Percentiles rank a stretch among this genome's conserved stretches.
Evolutionary conservation across 2,113 vertebrate species (phyloP).

Genomic region (Vimba vimba): DNA sequence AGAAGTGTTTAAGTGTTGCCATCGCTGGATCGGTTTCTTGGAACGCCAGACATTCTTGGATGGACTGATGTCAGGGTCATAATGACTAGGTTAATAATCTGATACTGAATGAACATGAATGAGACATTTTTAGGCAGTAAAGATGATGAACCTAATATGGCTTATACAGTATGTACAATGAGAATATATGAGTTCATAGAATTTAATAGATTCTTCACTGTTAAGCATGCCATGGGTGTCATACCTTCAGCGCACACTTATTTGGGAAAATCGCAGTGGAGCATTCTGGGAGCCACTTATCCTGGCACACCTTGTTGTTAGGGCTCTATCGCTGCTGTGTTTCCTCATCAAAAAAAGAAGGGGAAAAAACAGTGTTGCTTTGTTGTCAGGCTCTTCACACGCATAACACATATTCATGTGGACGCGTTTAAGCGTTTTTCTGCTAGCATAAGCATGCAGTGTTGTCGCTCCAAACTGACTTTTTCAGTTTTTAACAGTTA

Average conservation of each 20-base stretch:
- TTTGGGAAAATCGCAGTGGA: slow-evolving; percentile 36
- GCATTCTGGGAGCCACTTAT: slow-evolving; percentile 33
- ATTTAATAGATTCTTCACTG: background rate
- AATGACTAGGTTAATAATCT: slow-evolving; percentile 12
- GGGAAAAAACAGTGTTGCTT: slow-evolving; percentile 66
- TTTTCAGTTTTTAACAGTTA: slow-evolving; percentile 49
- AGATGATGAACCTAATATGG: background rate
- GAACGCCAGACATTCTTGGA: too few relatives aligned
- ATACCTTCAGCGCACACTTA: slow-evolving; percentile 30
- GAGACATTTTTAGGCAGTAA: background rate
- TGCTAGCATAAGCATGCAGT: slow-evolving; percentile 80
- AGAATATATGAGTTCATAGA: background rate
- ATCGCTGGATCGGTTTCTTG: background rate
- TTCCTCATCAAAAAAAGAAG: slow-evolving; percentile 39
- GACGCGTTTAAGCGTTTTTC: slow-evolving; percentile 76
- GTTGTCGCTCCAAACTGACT: slow-evolving; percentile 65
- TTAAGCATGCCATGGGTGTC: slow-evolving; percentile 12
- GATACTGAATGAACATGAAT: background rate
- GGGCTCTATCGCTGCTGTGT: slow-evolving; percentile 20
- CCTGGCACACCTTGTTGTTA: slow-evolving; percentile 54
- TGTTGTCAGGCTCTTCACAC: slow-evolving; percentile 76
- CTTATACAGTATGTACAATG: background rate
- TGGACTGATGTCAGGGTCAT: background rate
- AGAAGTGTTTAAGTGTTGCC: slow-evolving; percentile 29
- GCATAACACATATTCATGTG: slow-evolving; percentile 74